Evolutionary conservation across 2,888 invertebrate species (phyloP).

Genomic region (Hypomecis atomaria): DNA sequence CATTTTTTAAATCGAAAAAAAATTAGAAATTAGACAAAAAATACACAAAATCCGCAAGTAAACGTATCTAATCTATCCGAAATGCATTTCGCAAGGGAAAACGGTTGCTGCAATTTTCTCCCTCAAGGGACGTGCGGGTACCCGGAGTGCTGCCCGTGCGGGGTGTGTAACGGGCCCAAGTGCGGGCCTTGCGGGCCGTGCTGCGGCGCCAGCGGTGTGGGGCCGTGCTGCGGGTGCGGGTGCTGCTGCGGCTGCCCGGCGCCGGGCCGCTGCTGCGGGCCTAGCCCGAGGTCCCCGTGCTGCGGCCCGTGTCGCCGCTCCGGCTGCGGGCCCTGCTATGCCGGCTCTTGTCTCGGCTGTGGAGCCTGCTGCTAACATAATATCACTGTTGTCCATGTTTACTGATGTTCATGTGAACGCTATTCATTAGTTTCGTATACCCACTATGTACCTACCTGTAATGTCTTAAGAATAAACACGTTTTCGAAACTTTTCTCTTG

Average conservation of each 20-base stretch:
- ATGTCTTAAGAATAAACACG: no score
- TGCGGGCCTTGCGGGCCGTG: slow-evolving; percentile 18
- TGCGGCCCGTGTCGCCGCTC: slow-evolving; percentile 11
- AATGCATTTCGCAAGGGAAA: slow-evolving; percentile 7
- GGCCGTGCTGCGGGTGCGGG: slow-evolving; percentile 4
- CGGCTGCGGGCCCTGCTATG: slow-evolving; percentile 15
- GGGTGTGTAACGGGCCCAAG: slow-evolving; percentile 10
- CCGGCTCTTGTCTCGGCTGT: slow-evolving; percentile 11
- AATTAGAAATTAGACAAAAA: not conserved
- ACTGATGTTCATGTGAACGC: no score
- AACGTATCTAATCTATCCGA: not conserved
- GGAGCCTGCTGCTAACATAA: slow-evolving; percentile 8
- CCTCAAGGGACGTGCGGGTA: slow-evolving; percentile 2
- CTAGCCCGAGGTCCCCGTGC: slow-evolving; percentile 3
- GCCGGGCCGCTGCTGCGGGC: slow-evolving; percentile 9
- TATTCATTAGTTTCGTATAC: no score
- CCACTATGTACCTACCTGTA: no score
- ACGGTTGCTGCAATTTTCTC: slow-evolving; percentile 13
- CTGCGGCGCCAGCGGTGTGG: slow-evolving; percentile 13
- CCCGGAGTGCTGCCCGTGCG: slow-evolving; percentile 31
- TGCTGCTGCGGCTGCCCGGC: slow-evolving; percentile 8
- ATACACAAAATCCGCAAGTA: not conserved
- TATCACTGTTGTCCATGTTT: not conserved
- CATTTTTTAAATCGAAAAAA: not conserved
- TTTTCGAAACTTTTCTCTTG: no score